A percentile compares a stretch with the other conserved stretches of the same genome.
Conservation (phyloP, 2,888 invertebrate species). For the Norana najaformis region DNA sequence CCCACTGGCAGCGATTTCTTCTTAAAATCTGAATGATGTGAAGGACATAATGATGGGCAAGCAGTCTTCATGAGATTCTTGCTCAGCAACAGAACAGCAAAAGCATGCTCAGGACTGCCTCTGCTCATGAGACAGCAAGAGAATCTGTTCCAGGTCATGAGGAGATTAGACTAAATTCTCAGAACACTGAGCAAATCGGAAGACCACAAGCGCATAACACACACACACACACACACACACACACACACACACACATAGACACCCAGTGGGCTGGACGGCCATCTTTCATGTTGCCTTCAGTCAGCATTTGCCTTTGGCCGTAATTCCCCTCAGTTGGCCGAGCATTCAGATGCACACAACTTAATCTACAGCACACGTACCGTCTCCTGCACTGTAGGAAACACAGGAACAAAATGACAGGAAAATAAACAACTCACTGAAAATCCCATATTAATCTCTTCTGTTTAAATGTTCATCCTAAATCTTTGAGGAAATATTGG, state of each 20-base stretch:
- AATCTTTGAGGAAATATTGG: too few species aligned
- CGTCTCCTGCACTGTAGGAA: neutral
- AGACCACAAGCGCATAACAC: neutral
- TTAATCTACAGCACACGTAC: neutral
- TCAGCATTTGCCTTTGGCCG: neutral
- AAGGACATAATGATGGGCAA: neutral
- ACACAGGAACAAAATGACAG: neutral
- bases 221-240: too few species aligned
- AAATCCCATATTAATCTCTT: neutral
- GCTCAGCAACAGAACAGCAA: neutral
- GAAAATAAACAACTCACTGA: neutral
- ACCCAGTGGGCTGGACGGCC: too few species aligned
- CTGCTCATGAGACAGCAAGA: neutral
- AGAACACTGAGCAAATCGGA: neutral
- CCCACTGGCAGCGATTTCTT: neutral
- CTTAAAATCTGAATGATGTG: neutral
- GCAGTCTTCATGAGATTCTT: neutral
- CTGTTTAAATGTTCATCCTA: neutral
- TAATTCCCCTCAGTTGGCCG: neutral
- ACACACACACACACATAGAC: too few species aligned
- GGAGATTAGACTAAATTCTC: neutral
- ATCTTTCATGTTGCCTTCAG: neutral
- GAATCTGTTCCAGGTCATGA: neutral
- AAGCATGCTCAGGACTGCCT: neutral
- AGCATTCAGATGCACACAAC: neutral